Conservation (phyloP, 2,113 vertebrate species). For the Caloenas nicobarica region DNA sequence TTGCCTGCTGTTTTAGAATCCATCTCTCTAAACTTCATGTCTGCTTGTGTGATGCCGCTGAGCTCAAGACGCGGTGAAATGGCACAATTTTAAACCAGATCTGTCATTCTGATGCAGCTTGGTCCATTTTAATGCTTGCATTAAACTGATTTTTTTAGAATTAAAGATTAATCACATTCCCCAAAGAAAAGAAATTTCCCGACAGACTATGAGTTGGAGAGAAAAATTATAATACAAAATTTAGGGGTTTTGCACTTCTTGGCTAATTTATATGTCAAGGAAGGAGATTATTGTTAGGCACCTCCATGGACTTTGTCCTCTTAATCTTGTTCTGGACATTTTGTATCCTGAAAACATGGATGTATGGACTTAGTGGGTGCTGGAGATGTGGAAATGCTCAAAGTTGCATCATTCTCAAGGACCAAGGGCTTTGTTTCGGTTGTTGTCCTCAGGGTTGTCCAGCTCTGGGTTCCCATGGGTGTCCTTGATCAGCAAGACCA, state of each 20-base stretch:
- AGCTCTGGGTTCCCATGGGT: background rate
- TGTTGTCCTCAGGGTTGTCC: background rate
- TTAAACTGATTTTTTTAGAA: background rate
- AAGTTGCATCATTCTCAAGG: background rate
- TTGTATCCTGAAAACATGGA: background rate
- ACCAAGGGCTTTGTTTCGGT: background rate
- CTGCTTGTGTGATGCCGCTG: background rate
- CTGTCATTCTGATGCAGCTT: background rate
- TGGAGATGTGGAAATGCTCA: background rate
- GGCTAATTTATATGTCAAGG: background rate
- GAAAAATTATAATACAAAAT: background rate
- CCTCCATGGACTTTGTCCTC: background rate
- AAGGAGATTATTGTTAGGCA: background rate
- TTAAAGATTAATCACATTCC: background rate
- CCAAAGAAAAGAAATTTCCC: background rate
- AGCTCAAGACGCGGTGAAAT: background rate
- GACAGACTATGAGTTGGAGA: background rate
- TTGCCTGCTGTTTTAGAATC: slow-evolving; percentile 3
- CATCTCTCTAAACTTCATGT: background rate
- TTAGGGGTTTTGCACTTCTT: background rate
- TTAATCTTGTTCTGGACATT: background rate
- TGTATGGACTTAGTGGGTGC: background rate
- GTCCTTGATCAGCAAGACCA: background rate
- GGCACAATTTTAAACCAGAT: background rate
- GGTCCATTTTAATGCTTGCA: background rate